Percentiles rank a stretch among this genome's conserved stretches.
Conservation (phyloP, 2,113 vertebrate species). For the Alces alces region DNA sequence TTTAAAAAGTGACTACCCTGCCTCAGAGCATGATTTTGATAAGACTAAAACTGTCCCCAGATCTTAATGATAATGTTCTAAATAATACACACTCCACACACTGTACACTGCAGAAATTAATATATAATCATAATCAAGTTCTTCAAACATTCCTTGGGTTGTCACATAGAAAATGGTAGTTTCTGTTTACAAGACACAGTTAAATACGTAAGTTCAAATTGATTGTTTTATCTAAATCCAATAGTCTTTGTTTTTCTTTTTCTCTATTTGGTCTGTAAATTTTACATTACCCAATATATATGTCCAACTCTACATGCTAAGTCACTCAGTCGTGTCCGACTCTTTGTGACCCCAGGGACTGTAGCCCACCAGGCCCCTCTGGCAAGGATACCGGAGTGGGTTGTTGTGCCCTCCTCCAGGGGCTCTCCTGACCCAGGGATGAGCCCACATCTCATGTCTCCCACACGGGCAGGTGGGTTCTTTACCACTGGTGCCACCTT, state of each 20-base stretch:
- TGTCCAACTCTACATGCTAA: not conserved
- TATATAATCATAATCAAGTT: not conserved
- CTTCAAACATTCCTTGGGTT: not conserved
- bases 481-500: not conserved
- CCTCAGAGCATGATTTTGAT: not conserved
- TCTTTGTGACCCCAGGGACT: not conserved
- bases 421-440: not conserved
- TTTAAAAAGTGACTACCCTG: not conserved
- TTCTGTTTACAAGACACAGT: not conserved
- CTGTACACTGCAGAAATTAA: not conserved
- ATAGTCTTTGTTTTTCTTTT: not conserved
- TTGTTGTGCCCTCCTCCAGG: not conserved
- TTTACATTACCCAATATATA: not conserved
- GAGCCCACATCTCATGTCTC: not conserved
- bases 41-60: not conserved
- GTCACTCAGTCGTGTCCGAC: not conserved
- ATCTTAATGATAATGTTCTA: not conserved
- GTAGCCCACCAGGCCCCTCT: not conserved
- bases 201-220: not conserved
- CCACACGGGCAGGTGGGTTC: accelerated
- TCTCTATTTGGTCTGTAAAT: not conserved
- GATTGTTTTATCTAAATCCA: not conserved
- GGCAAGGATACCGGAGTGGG: not conserved
- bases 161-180: not conserved
- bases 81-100: not conserved